Evolutionary conservation across 2,888 invertebrate genomes (phyloP), one percentile per base, ranked within the genome.

Genomic region (Nesidiocoris tenuis): DNA sequence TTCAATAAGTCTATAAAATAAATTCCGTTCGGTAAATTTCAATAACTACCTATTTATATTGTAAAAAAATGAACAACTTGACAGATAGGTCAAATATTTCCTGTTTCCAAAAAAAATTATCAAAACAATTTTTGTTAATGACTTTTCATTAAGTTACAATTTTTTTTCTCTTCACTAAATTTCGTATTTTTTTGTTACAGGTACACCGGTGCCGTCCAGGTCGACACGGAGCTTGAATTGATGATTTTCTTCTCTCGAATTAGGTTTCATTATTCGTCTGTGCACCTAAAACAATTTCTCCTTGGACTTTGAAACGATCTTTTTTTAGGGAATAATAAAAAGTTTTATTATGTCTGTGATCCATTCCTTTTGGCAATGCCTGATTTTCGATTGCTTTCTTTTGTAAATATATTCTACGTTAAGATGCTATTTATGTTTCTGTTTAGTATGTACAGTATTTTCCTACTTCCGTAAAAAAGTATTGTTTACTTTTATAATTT

Each of bases 141-240:
- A n/a, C n/a, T n/a, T n/a, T n/a, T n/a, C n/a, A n/a, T n/a, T n/a
- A n/a, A n/a, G n/a, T n/a, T n/a, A n/a, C n/a, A n/a, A n/a, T n/a
- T n/a, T n/a, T n/a, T n/a, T n/a, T n/a, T n/a, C n/a, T n/a, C n/a
- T n/a, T n/a, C n/a, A n/a, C n/a, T n/a, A n/a, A 24, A 9, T n/a
- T 24, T 70, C 54, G 2, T 1, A 18, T 2, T 70, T 70, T 23
- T 67, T 67, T n/a, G n/a, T n/a, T n/a, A 1, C 70, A 70, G 70
- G 70, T 70, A 57, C 9, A 22, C 61, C 24, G n/a, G n/a, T 18
- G 59, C 57, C 70, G 61, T 59, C 70, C 70, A 70, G 70, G 59
- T 68, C 57, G 57, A 70, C 70, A 25, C 70, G 70, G 70, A 70
- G 70, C 70, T 24, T 57, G 70, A 59, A 70, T 23, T 70, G 70